Evolutionary conservation across 2,797 vertebrate species (phyloP).

Genomic region (Pseudomugil tenellus): DNA sequence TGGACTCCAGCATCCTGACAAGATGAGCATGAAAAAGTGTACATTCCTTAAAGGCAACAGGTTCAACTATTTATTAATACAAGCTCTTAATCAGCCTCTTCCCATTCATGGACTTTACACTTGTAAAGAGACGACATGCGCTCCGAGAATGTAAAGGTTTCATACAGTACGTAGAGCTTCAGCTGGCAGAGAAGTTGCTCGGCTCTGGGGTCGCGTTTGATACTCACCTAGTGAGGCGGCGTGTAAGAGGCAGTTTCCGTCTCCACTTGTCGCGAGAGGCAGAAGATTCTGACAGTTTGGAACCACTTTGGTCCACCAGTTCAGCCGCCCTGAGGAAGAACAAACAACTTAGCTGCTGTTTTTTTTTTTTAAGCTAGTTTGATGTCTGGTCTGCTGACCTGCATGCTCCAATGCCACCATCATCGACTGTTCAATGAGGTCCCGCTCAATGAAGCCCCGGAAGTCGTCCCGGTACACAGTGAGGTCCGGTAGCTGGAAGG

Average conservation of each 20-base stretch:
- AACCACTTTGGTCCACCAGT: slow-evolving; percentile 95
- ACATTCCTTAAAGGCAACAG: slow-evolving; percentile 5
- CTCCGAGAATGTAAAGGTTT: slow-evolving; percentile 40
- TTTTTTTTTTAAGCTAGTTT: background rate
- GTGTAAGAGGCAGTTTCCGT: slow-evolving; percentile 95
- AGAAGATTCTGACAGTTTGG: slow-evolving; percentile 92
- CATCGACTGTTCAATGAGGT: slow-evolving; percentile 98
- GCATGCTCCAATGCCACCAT: slow-evolving; percentile 95
- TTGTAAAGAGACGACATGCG: slow-evolving; percentile 28
- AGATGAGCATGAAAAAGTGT: no score
- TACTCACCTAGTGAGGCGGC: slow-evolving; percentile 93
- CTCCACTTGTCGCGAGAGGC: slow-evolving; percentile 94
- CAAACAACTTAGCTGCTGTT: background rate
- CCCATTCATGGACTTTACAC: slow-evolving; percentile 55
- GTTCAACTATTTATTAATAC: slow-evolving; percentile 17
- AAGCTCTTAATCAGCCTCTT: slow-evolving; percentile 24
- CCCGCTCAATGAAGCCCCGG: slow-evolving; percentile 94
- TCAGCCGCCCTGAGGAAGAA: slow-evolving; percentile 87
- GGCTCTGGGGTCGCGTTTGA: slow-evolving; percentile 20
- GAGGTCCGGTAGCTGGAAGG: slow-evolving; percentile 97
- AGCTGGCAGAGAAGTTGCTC: slow-evolving; percentile 36
- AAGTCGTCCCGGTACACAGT: slow-evolving; percentile 94
- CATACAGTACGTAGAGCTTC: slow-evolving; percentile 51
- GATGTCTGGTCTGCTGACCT: slow-evolving; percentile 76
- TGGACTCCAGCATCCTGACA: no score